These are phyloP conservation scores for Achlya flavicornis DNA, from an alignment of 2,888 invertebrate species.

Conservation along the genomic window DNA sequence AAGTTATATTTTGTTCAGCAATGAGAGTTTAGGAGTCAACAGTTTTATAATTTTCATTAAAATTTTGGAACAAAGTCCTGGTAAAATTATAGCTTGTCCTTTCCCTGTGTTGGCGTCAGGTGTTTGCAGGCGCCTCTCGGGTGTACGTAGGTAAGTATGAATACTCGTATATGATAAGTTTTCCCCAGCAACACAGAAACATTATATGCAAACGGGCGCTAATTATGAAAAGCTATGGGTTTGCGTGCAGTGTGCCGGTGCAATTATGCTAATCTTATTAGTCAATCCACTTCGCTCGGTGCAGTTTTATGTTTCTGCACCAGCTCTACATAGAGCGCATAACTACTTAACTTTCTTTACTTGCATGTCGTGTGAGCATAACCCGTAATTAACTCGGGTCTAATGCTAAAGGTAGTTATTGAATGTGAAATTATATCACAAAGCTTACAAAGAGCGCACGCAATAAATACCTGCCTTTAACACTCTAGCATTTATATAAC, in stretches of 20 bases:
- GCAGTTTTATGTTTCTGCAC: slow-evolving; percentile 63
- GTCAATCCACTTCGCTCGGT: slow-evolving; percentile 71
- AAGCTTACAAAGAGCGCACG: neutral
- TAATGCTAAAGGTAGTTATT: neutral
- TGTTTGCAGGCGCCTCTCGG: neutral
- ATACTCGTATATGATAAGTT: slow-evolving; percentile 6
- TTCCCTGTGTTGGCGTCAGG: neutral
- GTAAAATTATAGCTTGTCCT: neutral
- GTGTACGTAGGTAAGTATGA: neutral
- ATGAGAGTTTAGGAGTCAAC: slow-evolving; percentile 30
- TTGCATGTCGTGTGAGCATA: slow-evolving; percentile 2
- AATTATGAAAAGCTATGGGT: slow-evolving; percentile 75
- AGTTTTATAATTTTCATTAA: slow-evolving; percentile 23
- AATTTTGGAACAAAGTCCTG: neutral
- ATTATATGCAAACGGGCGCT: slow-evolving; percentile 58
- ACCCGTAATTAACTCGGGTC: neutral
- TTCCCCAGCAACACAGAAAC: slow-evolving; percentile 26
- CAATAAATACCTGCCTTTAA: slow-evolving; percentile 4
- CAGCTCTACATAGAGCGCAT: slow-evolving; percentile 38
- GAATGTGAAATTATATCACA: neutral
- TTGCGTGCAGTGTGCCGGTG: slow-evolving; percentile 66
- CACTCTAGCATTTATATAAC: neutral
- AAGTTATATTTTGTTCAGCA: slow-evolving; percentile 24
- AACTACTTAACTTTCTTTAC: slow-evolving; percentile 19
- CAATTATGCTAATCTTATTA: slow-evolving; percentile 82